Percentiles rank a stretch among this genome's conserved stretches.
phyloP scores from a whole-genome alignment of 2,797 vertebrate species.

The Pitangus sulphuratus region DNA sequence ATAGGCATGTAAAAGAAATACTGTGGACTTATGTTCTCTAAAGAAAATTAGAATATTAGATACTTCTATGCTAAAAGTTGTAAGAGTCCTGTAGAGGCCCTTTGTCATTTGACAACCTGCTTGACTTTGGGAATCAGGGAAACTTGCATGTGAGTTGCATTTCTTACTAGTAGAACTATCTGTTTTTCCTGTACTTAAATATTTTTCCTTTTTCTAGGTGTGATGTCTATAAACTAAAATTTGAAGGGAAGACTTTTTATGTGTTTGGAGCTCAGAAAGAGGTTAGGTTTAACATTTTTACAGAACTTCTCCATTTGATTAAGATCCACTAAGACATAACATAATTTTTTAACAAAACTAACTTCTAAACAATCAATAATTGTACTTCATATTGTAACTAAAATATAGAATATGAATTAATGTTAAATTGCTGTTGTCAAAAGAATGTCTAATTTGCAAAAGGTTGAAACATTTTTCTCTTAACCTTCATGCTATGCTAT shows the following conservation, averaged over 20 bases:
- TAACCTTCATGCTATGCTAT: background rate
- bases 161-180: background rate
- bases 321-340: background rate
- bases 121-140: background rate
- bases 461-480: background rate
- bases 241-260: constrained; percentile 98
- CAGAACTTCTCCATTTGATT: background rate
- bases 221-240: constrained; percentile 97
- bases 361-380: background rate
- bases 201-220: constrained; percentile 81
- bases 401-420: background rate
- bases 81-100: background rate
- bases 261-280: constrained; percentile 94
- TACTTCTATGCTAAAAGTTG: background rate
- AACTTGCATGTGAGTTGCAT: background rate
- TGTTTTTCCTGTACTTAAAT: background rate
- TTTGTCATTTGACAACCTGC: background rate
- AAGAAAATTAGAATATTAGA: constrained; percentile 21
- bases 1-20: background rate
- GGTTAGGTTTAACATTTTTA: constrained; percentile 78
- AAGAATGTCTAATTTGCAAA: background rate
- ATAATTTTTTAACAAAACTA: background rate
- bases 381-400: background rate
- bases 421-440: background rate
- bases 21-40: background rate